A percentile compares a stretch with the other conserved stretches of the same genome.
phyloP scores from a whole-genome alignment of 1,140 invertebrate species.

The Hyles euphorbiae region DNA sequence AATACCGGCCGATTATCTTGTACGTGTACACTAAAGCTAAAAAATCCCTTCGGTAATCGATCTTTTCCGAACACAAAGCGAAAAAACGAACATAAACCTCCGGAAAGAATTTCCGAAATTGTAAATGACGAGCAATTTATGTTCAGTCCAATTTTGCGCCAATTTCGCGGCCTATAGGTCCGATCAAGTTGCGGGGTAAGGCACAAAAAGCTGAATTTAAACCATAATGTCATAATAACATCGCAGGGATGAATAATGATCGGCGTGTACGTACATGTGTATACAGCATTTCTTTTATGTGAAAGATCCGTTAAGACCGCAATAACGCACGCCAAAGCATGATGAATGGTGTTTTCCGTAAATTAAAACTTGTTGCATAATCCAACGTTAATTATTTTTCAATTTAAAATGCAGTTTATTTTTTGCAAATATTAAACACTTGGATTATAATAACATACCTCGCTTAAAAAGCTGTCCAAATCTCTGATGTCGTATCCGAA shows the following conservation, averaged over 20 bases:
- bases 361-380: constrained; percentile 30
- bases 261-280: constrained; percentile 42
- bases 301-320: constrained; percentile 33
- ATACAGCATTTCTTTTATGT: constrained; percentile 37
- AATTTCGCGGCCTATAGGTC: constrained; percentile 45
- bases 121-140: constrained; percentile 53
- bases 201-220: constrained; percentile 35
- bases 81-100: too few species aligned
- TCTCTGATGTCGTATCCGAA: constrained; percentile 87
- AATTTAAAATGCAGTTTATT: neutral
- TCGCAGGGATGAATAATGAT: constrained; percentile 51
- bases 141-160: constrained; percentile 52
- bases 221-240: constrained; percentile 49
- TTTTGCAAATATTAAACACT: neutral
- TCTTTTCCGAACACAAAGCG: constrained; percentile 6
- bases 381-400: neutral
- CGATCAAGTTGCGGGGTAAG: constrained; percentile 18
- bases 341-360: constrained; percentile 35
- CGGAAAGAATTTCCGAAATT: constrained; percentile 20
- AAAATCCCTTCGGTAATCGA: constrained; percentile 10
- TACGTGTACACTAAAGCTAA: constrained; percentile 8
- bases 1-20: constrained; percentile 11
- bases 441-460: constrained; percentile 67
- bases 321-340: constrained; percentile 30
- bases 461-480: constrained; percentile 83